These are phyloP conservation scores for Plutella xylostella DNA, from an alignment of 2,888 invertebrate species.

Conservation along the genomic window DNA sequence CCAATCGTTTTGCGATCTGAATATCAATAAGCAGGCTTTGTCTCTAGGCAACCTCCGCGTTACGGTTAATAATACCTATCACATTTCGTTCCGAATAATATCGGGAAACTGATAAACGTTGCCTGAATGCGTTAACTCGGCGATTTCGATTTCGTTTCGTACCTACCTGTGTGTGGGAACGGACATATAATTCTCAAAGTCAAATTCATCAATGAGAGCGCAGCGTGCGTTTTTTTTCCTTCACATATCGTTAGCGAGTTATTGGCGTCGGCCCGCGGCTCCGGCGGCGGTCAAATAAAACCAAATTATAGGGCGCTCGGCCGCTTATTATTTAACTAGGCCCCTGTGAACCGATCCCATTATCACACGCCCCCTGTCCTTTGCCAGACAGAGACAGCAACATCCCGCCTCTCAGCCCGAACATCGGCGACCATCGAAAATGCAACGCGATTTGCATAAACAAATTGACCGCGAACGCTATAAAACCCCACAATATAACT, in stretches of 20 bases:
- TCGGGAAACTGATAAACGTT: too few species aligned
- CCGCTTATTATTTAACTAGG: constrained; percentile 65
- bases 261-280: constrained; percentile 41
- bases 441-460: constrained; percentile 31
- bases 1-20: neutral
- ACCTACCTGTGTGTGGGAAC: constrained; percentile 1
- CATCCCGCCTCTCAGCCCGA: constrained; percentile 16
- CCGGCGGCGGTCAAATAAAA: constrained; percentile 52
- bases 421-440: constrained; percentile 17
- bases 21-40: neutral
- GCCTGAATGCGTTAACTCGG: too few species aligned
- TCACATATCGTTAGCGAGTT: constrained; percentile 52
- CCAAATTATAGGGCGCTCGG: constrained; percentile 52
- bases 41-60: neutral
- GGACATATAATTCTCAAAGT: constrained; percentile 23
- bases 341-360: constrained; percentile 49
- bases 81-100: too few species aligned
- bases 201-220: constrained; percentile 38
- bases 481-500: constrained; percentile 11
- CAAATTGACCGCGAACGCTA: constrained; percentile 30
- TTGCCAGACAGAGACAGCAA: constrained; percentile 29
- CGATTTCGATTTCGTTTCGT: constrained; percentile 4
- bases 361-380: constrained; percentile 42
- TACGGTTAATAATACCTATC: constrained; percentile 3
- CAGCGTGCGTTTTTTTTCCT: constrained; percentile 29